Evolutionary conservation across 1,140 invertebrate species (phyloP), one percentile per base, ranked within the genome.

Genomic region (Mycetomoellerius zeteki): DNA sequence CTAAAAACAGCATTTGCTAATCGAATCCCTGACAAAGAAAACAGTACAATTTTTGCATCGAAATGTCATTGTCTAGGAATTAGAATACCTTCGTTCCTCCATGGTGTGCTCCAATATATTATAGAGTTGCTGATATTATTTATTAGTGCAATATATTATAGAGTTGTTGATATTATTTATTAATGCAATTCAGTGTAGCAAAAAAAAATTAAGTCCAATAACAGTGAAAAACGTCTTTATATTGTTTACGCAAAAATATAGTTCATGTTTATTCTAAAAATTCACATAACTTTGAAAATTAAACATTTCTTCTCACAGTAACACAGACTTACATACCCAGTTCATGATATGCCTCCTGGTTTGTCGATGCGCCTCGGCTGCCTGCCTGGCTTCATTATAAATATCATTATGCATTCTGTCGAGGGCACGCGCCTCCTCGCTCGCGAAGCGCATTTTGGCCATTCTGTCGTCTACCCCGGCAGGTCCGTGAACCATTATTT

Each of bases 291-390:
- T 50, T 37, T 8, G 10, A 14, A 1, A 43, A 54, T n/a, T 50
- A 4, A 52, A 27, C n/a, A 73, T 12, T 6, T 16, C 4, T 52
- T 58, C 37, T 43, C 37, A 2, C 5, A 21, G 1, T 24, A 37
- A 33, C 27, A 21, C 0, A 19, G 24, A 43, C 8, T 60, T 50
- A 73, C 24, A 19, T 78, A 95, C 93, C 94, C 94, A 96, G 73
- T 95, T 92, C 93, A 92, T 92, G 84, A 94, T 93, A 86, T 95
- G 94, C 72, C 95, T 95, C 56, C 95, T 92, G 4, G 97, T 97
- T 95, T 99, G 98, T 95, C 99, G 97, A 95, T 99, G 99, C 73
- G 99, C 99, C 96, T 99, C 99, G 43, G 99, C 99, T 30, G 99
- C 99, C 88, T 98, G 97, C 88, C 99, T 96, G 47, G 99, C 97